Conservation (phyloP, 1,140 invertebrate genomes). For the Leucophenga varia region DNA sequence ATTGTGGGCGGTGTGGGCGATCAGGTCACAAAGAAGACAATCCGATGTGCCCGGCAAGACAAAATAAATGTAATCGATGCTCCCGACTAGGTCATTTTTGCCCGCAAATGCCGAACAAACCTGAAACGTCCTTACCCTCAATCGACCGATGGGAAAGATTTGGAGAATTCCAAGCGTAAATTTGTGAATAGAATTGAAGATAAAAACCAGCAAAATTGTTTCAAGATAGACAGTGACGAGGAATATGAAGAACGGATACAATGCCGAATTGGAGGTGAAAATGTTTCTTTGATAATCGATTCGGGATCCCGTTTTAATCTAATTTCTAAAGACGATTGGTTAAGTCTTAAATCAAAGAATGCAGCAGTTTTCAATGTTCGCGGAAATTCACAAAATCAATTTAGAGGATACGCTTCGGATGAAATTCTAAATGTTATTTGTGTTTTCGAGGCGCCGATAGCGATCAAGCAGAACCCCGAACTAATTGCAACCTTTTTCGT, state of each 20-base stretch:
- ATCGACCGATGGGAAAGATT: too few species aligned
- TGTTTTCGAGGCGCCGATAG: slow-evolving; percentile 22
- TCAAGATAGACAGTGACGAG: slow-evolving; percentile 10
- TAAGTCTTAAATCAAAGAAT: slow-evolving; percentile 5
- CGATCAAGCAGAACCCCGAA: slow-evolving; percentile 3
- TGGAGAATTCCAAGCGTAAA: too few species aligned
- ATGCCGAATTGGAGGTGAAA: slow-evolving; percentile 9
- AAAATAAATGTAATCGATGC: too few species aligned
- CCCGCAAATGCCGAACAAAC: too few species aligned
- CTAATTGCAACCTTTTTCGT: slow-evolving; percentile 22
- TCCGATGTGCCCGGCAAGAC: too few species aligned
- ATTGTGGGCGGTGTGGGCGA: too few species aligned
- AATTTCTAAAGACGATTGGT: slow-evolving; percentile 16
- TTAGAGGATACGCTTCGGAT: slow-evolving; percentile 17
- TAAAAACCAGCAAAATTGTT: slow-evolving; percentile 16
- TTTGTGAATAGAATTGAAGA: too few species aligned
- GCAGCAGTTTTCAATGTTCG: slow-evolving; percentile 13
- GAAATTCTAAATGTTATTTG: slow-evolving; percentile 17
- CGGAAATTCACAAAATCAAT: slow-evolving; percentile 17
- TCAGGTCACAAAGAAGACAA: too few species aligned
- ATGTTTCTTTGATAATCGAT: slow-evolving; percentile 18
- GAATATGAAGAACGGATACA: slow-evolving; percentile 14
- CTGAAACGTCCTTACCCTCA: too few species aligned
- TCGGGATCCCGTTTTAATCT: slow-evolving; percentile 19
- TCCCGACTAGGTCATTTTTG: too few species aligned